Conservation (phyloP, 1,140 invertebrate genomes). For the Diorhabda elongata region DNA sequence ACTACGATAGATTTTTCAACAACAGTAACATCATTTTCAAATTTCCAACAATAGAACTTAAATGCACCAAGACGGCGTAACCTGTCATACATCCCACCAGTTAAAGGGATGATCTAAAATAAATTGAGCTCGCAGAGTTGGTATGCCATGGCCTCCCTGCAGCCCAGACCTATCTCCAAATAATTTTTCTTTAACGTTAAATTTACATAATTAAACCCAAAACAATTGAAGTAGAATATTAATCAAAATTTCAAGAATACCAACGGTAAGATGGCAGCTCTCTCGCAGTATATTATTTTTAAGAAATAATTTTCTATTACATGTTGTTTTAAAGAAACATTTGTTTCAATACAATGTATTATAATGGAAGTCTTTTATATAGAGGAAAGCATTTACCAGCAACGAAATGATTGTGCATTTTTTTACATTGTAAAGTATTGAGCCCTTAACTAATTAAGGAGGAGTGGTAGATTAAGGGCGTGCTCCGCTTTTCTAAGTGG, state of each 20-base stretch:
- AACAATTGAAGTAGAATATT: background rate
- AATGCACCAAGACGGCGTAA: background rate
- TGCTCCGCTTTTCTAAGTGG: too few species aligned
- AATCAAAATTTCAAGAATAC: background rate
- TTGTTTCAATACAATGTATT: too few species aligned
- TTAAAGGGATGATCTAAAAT: background rate
- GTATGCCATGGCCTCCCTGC: background rate
- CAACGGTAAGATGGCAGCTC: background rate
- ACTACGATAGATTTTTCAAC: background rate
- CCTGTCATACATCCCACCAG: background rate
- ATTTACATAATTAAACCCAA: background rate
- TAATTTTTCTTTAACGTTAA: background rate
- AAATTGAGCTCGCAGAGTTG: background rate
- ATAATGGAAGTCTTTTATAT: too few species aligned
- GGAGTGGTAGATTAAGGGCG: too few species aligned
- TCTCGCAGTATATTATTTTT: too few species aligned
- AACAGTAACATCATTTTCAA: background rate
- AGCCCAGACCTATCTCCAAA: background rate
- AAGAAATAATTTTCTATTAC: too few species aligned
- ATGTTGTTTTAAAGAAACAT: too few species aligned
- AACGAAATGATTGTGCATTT: too few species aligned
- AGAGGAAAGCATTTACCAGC: too few species aligned
- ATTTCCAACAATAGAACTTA: background rate
- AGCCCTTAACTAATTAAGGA: too few species aligned
- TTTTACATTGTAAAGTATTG: too few species aligned